Conservation (phyloP, 2,888 invertebrate genomes). For the Cosmorhoe ocellata region DNA sequence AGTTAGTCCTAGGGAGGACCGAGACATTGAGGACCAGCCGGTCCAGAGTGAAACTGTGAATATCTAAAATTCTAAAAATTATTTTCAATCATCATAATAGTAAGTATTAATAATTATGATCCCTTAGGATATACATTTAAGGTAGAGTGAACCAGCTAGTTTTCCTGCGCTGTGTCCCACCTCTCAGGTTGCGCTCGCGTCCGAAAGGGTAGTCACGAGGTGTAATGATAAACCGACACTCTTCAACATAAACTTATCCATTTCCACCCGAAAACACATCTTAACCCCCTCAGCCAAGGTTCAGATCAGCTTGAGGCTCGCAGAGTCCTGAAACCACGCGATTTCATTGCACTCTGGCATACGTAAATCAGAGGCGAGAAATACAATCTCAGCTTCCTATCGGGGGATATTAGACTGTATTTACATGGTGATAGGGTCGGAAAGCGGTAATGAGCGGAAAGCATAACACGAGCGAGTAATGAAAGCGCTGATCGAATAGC, state of each 20-base stretch:
- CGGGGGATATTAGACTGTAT: constrained; percentile 19
- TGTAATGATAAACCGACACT: constrained; percentile 37
- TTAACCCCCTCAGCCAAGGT: neutral
- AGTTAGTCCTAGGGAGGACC: too few species aligned
- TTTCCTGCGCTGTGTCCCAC: neutral
- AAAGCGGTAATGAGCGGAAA: neutral
- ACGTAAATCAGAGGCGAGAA: constrained; percentile 51
- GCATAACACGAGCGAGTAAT: constrained; percentile 19
- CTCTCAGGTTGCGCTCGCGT: constrained; percentile 33
- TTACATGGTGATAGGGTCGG: constrained; percentile 12
- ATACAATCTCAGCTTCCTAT: constrained; percentile 26
- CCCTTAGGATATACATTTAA: too few species aligned
- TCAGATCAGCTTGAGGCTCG: neutral
- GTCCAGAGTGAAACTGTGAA: too few species aligned
- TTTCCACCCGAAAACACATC: constrained; percentile 21
- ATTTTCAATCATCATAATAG: too few species aligned
- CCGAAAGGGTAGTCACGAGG: constrained; percentile 38
- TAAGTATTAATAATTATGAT: too few species aligned
- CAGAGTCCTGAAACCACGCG: constrained; percentile 28
- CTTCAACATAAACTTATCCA: constrained; percentile 37
- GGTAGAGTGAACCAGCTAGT: neutral
- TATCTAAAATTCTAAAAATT: too few species aligned
- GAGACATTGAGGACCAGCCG: too few species aligned
- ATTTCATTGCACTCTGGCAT: constrained; percentile 39
- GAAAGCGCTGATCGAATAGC: constrained; percentile 20